Evolutionary conservation across 2,888 invertebrate species (phyloP).

Genomic region (Ophraella communa): DNA sequence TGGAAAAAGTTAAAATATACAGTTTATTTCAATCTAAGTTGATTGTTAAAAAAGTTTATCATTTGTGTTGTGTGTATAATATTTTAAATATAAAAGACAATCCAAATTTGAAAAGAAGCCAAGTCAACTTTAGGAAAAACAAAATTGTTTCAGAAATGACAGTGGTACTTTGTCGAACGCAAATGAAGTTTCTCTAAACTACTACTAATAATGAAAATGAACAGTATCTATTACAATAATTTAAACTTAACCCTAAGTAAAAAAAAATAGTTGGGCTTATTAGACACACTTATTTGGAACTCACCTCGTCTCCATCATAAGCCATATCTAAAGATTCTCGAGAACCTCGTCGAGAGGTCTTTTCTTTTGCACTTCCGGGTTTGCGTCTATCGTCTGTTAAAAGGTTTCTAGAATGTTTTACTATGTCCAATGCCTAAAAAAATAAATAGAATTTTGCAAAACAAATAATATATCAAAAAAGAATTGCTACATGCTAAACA

Average conservation of each 20-base stretch:
- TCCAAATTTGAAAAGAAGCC: conserved; percentile 4
- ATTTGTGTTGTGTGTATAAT: no score
- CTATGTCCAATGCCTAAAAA: conserved; percentile 85
- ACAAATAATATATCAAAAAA: not conserved
- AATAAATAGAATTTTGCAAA: not conserved
- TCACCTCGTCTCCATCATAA: conserved; percentile 78
- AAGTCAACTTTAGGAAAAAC: conserved; percentile 1
- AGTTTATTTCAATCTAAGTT: no score
- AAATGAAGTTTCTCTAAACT: conserved; percentile 13
- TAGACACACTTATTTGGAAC: conserved; percentile 33
- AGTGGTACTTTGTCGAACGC: conserved; percentile 7
- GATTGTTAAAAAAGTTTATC: no score
- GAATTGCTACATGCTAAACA: not conserved
- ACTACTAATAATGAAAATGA: conserved; percentile 28
- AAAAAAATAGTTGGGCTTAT: conserved; percentile 7
- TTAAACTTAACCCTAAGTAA: conserved; percentile 20
- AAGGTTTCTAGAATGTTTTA: conserved; percentile 87
- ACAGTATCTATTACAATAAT: conserved; percentile 26
- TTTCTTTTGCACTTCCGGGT: conserved; percentile 58
- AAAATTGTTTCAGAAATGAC: not conserved
- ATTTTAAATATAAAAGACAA: no score
- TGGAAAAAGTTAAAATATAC: no score
- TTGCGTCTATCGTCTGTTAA: conserved; percentile 67
- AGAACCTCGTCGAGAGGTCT: conserved; percentile 72
- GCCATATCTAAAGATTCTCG: conserved; percentile 76